Evolutionary conservation across 2,797 vertebrate genomes (phyloP), one percentile per base, ranked within the genome.

Genomic region (Iguana delicatissima): DNA sequence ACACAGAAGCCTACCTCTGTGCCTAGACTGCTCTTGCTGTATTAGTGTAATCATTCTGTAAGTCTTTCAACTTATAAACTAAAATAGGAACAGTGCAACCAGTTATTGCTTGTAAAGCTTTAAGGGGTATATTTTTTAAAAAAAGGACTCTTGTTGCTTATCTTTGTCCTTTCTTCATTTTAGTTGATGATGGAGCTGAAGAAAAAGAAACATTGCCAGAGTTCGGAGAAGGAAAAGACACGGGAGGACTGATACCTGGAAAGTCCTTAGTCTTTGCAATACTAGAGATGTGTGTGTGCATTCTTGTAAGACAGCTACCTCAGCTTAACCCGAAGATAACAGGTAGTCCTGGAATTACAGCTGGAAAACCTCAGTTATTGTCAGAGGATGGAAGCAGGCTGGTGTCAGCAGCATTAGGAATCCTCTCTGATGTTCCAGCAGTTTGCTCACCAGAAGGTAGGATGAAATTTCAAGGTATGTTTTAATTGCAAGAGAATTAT

Each of bases 181-280:
- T 96, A 99, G 99, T 99, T 95, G 99, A 99, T 87, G 99, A 99
- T 91, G 99, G 99, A 0, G 99, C 99, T 35, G 98, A 98, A 26
- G 99, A 99, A 97, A 99, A 99, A 96, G 99, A 99, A 97, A 99
- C 98, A 0, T 93, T 99, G 80, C 99, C 99, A 0, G 99, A 99
- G 95, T 99, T 99, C 89, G 99, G 99, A 7, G 99, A 99, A 95
- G 99, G 99, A 4, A 97, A 98, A 90, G 98, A 99, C 93, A 99
- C 98, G 0, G 98, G 99, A 29, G 98, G 98, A 67, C 95, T 99
- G 94, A 96, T 99, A 81, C 98, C 98, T 29, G 99, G 99, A 10
- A 98, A 97, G 82, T 99, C 99, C 42, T 97, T 99, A 93, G 99
- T 99, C 88, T 98, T 99, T 0, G 98, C 98, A 90, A 97, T 98